Base-by-base conservation (phyloP, 2,888 invertebrate species). In the Lasioglossum villosulum region DNA sequence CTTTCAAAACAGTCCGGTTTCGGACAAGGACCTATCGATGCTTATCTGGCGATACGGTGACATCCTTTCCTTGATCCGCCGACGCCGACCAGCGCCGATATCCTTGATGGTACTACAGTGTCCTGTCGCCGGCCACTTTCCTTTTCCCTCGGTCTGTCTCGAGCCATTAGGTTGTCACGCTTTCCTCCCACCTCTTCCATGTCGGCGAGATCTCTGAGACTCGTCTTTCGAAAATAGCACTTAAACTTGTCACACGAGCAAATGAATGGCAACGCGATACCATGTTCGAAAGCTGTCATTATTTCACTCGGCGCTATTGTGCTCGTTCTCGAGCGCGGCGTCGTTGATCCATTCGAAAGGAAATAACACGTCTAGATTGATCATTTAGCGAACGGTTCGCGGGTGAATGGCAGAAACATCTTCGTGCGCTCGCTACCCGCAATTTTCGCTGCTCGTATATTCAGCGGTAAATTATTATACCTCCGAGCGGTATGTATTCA, bases 21-120 rank as follows among this genome's bases (percentile, higher is more conserved):
- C 23, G 52, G 71, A 70, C 83, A 70, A 68, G 56, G 74, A 52
- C 86, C 84, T 87, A 86, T 90, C 91, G 94, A 94, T 94, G 71
- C 84, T 90, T 94, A 93, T 94, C 93, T 90, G 90, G 91, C 92
- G 93, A 93, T 93, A 94, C 91, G 91, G 84, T 92, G 91, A 94
- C 94, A 94, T 93, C 93, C 91, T 92, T 92, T 90, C 92, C 93
- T 94, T 94, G 94, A 94, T 94, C 94, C 94, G 92, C 94, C 94
- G 93, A 91, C 92, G 73, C 78, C 70, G 82, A 76, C 68, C 83
- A 63, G 48, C 83, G 45, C 56, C 82, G 87, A 86, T 83, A 87
- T 84, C 83, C 63, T 59, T 70, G 45, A 74, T 73, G 63, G 78
- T 71, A 72, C 72, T 52, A 68, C 45, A 37, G 39, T 59, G 34